phyloP scores from a whole-genome alignment of 2,888 invertebrate species.

The Cheilosia urbana region DNA sequence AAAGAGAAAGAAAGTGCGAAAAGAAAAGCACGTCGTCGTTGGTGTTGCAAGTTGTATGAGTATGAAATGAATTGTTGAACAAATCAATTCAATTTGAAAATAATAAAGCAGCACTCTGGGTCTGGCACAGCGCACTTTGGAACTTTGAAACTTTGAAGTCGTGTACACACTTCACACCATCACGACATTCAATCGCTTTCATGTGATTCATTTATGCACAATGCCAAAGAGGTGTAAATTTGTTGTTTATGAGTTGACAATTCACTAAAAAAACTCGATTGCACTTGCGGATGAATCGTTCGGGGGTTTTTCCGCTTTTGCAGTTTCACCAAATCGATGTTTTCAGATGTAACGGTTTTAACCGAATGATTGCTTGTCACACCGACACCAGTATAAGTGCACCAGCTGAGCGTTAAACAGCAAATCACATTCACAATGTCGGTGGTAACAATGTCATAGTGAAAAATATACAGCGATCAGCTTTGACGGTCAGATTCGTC shows the following conservation, averaged over 20 bases:
- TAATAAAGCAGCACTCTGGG: conserved; percentile 29
- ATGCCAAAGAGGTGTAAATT: conserved; percentile 58
- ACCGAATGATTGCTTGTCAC: neutral
- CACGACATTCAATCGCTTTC: conserved; percentile 42
- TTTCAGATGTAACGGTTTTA: neutral
- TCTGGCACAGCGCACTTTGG: neutral
- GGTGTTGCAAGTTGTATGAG: conserved; percentile 22
- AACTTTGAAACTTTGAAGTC: conserved; percentile 21
- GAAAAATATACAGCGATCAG: conserved; percentile 13
- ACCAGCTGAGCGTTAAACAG: neutral
- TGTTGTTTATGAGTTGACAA: conserved; percentile 39
- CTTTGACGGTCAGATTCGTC: conserved; percentile 40
- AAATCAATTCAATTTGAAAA: conserved; percentile 62
- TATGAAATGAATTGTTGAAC: conserved; percentile 28
- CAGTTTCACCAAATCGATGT: neutral
- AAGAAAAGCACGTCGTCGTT: conserved; percentile 17
- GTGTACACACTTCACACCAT: conserved; percentile 49
- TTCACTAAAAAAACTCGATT: neutral
- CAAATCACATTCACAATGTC: conserved; percentile 11
- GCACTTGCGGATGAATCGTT: conserved; percentile 17
- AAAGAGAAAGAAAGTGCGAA: conserved; percentile 24
- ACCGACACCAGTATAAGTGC: neutral
- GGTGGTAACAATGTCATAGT: conserved; percentile 18
- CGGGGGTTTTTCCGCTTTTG: neutral
- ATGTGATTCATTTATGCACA: conserved; percentile 60